Conservation (phyloP, 1,140 invertebrate species). For the Aphelinus certus region DNA sequence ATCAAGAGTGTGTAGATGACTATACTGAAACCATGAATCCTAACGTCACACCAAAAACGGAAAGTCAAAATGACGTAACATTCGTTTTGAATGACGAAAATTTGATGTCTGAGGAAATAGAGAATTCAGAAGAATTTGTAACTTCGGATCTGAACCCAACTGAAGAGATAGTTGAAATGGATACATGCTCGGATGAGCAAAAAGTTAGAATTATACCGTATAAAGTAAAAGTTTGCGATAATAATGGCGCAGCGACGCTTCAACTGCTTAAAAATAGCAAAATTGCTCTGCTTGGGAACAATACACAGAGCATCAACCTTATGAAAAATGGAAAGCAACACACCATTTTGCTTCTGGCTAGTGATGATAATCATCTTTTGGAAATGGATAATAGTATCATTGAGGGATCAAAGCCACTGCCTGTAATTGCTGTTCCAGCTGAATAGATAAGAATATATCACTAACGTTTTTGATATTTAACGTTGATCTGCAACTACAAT, state of each 20-base stretch:
- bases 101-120: constrained; percentile 17
- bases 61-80: constrained; percentile 9
- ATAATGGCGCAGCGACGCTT: constrained; percentile 40
- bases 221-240: constrained; percentile 44
- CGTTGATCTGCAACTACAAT: constrained; percentile 24
- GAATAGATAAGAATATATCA: constrained; percentile 41
- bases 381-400: constrained; percentile 50
- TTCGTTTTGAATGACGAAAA: constrained; percentile 29
- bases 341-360: constrained; percentile 55
- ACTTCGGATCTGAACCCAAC: not conserved
- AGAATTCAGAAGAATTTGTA: not conserved
- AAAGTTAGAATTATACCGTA: constrained; percentile 42
- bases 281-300: constrained; percentile 52
- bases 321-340: constrained; percentile 57
- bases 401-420: constrained; percentile 46
- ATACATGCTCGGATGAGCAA: constrained; percentile 25
- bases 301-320: constrained; percentile 54
- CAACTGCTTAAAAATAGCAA: constrained; percentile 51
- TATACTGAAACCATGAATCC: constrained; percentile 21
- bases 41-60: constrained; percentile 16
- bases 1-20: constrained; percentile 32
- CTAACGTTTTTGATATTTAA: constrained; percentile 31
- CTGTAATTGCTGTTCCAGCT: constrained; percentile 45
- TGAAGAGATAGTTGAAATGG: not conserved
- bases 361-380: constrained; percentile 50